Base-by-base conservation (phyloP, 1,140 invertebrate genomes). In the Medauroidea extradentata region DNA sequence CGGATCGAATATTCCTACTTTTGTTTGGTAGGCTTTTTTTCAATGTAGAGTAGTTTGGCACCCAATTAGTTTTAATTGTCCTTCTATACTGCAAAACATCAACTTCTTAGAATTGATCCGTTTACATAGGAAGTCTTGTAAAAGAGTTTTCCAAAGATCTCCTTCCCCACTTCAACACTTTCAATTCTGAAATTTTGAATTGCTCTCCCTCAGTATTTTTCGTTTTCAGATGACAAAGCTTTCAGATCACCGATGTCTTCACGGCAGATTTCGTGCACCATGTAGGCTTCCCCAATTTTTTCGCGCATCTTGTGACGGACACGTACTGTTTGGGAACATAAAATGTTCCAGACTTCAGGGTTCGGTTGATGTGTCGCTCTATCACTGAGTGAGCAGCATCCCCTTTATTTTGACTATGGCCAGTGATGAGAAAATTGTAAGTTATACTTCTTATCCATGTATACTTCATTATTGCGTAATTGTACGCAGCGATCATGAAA, bases 351-450 rank as follows among this genome's bases (percentile, higher is more conserved):
- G 29, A 34, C 11, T 34, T 34, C 29, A 34, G 29, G 29, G 29
- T 11, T 34, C 29, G 11, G 11, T 4, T 34, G 4, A 34, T 11
- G 11, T 34, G 29, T 34, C 29, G 65, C 64, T 71, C 68, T n/a
- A 64, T 66, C 39, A 67, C 63, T 41, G 60, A 41, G 65, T 73
- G 70, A 11, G 63, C 63, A 24, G 43, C 61, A 51, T 73, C 71
- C 9, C 63, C 69, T 59, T 70, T 63, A 59, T 71, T 73, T 60
- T 71, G 64, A 19, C 64, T 65, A 46, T 71, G 69, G 16, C 69
- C 71, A 24, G 62, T 57, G 16, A 73, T 67, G 3, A 72, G 57
- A 48, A 65, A 71, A 41, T 73, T 71, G 24, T 71, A 67, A 48
- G 65, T 65, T 41, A 71, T 69, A 5, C 59, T 63, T 41, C 62